Evolutionary conservation across 2,797 vertebrate genomes (phyloP).

Genomic region (Pachyuromys duprasi): DNA sequence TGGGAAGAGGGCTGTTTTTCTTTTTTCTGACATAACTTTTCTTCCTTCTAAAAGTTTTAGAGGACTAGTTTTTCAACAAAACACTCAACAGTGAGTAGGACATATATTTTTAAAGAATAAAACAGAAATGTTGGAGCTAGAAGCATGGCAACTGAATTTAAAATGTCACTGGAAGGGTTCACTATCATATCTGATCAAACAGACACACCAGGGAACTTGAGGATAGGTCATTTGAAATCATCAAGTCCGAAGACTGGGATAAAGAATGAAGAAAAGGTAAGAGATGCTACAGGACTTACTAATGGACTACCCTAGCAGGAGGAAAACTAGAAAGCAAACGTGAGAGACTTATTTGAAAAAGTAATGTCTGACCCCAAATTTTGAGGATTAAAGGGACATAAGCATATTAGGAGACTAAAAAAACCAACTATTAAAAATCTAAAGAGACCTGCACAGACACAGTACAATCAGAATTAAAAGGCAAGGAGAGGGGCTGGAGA

Average conservation of each 20-base stretch:
- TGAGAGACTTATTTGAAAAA: not conserved
- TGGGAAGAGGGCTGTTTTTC: slow-evolving; percentile 91
- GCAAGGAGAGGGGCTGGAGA: not conserved
- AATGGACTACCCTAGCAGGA: not conserved
- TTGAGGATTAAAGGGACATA: not conserved
- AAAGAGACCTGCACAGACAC: not conserved
- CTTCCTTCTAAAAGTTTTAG: slow-evolving; percentile 92
- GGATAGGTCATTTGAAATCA: not conserved
- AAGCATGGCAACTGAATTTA: not conserved
- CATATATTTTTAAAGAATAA: not conserved
- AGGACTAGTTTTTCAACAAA: slow-evolving; percentile 91
- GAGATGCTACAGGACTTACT: not conserved
- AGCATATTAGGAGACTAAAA: not conserved
- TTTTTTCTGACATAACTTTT: slow-evolving; percentile 93
- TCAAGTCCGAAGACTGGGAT: not conserved
- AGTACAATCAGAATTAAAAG: not conserved
- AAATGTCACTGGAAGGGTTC: not conserved
- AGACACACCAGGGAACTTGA: not conserved
- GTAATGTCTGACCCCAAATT: not conserved
- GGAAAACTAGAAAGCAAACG: not conserved
- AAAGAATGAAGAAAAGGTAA: not conserved
- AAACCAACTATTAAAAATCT: not conserved
- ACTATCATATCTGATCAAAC: not conserved
- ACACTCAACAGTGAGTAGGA: not conserved
- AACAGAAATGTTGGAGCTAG: not conserved